Conservation (phyloP, 2,888 invertebrate species). For the Cerastis leucographa region DNA sequence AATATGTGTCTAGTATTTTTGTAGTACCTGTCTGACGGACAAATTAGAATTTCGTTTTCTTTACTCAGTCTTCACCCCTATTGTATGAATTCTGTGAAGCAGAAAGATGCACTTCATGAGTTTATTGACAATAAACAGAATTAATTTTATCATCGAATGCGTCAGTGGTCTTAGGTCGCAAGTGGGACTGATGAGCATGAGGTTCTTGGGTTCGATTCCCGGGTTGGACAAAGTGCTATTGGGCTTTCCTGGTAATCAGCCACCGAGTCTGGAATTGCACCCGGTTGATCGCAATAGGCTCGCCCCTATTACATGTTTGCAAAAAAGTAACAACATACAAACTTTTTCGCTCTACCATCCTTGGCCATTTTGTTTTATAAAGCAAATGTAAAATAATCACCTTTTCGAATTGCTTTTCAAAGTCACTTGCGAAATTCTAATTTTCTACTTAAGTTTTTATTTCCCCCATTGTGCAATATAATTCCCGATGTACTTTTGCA, state of each 20-base stretch:
- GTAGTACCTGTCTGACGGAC: too few relatives aligned
- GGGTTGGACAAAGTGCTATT: too few relatives aligned
- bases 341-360: not conserved
- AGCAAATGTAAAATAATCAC: conserved; percentile 1
- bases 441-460: conserved; percentile 25
- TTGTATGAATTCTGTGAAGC: not conserved
- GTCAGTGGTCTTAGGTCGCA: too few relatives aligned
- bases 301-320: not conserved
- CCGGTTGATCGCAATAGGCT: too few relatives aligned
- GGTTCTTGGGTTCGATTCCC: too few relatives aligned
- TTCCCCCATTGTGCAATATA: conserved; percentile 38
- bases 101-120: not conserved
- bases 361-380: not conserved
- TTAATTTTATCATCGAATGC: not conserved
- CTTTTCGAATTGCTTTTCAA: conserved; percentile 28
- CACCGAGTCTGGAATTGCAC: too few relatives aligned
- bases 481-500: conserved; percentile 39
- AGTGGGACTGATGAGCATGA: too few relatives aligned
- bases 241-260: too few relatives aligned
- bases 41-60: too few relatives aligned
- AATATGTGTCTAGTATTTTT: too few relatives aligned
- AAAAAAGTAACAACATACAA: not conserved
- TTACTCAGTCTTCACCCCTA: too few relatives aligned
- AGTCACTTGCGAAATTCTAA: conserved; percentile 27
- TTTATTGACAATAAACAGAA: not conserved